Evolutionary conservation across 1,140 invertebrate species (phyloP).

Genomic region (Cardiocondyla obscurior): DNA sequence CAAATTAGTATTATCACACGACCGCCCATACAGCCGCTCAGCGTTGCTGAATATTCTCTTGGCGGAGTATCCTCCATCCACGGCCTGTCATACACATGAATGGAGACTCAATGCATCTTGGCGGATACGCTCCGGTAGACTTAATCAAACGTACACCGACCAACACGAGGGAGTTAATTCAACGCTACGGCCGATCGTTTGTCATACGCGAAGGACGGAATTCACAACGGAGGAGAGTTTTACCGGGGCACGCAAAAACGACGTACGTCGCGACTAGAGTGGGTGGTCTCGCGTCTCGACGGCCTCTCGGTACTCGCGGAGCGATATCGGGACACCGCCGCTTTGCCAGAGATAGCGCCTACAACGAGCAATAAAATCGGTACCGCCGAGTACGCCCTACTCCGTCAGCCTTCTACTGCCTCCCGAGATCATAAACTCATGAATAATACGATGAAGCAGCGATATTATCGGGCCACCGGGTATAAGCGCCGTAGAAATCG

Average conservation of each 20-base stretch:
- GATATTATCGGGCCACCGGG: conserved; percentile 37
- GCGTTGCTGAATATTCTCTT: conserved; percentile 48
- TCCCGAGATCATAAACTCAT: conserved; percentile 21
- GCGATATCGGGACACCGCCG: conserved; percentile 10
- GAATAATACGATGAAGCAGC: conserved; percentile 48
- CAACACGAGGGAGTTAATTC: conserved; percentile 63
- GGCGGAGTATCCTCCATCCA: background rate
- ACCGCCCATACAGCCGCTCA: conserved; percentile 48
- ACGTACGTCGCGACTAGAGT: conserved; percentile 21
- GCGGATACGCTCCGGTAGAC: conserved; percentile 55
- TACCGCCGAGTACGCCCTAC: background rate
- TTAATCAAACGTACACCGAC: conserved; percentile 62
- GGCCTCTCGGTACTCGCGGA: background rate
- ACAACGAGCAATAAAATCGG: conserved; percentile 39
- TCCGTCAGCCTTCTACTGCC: background rate
- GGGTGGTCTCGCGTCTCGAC: conserved; percentile 23
- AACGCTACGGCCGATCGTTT: conserved; percentile 59
- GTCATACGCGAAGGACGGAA: conserved; percentile 57
- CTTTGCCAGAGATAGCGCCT: conserved; percentile 17
- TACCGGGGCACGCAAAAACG: conserved; percentile 21
- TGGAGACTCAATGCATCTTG: conserved; percentile 57
- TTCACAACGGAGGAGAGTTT: conserved; percentile 38
- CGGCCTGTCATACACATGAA: conserved; percentile 24
- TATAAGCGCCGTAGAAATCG: conserved; percentile 43
- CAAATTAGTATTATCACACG: conserved; percentile 15